Evolutionary conservation across 1,140 invertebrate species (phyloP), one percentile per base, ranked within the genome.

Genomic region (Venturia canescens): DNA sequence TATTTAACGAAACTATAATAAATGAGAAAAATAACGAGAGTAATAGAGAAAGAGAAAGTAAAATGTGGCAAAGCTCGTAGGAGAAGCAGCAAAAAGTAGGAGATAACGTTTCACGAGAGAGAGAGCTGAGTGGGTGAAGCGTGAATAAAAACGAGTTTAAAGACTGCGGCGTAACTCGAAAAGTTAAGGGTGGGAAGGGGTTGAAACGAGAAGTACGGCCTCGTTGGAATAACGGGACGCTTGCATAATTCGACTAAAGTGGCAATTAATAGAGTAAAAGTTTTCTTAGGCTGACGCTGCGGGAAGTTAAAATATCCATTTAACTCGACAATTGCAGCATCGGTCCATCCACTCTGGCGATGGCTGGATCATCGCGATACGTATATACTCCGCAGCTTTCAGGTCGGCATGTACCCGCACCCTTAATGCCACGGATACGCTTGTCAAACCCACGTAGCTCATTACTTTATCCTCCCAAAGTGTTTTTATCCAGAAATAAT

Each of bases 221-320:
- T 29, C 71, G 71, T 16, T 75, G 71, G 48, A 75, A 75, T 75
- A 75, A 75, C 71, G 71, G 71, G 71, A 75, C 71, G 71, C 71
- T 75, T 75, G 71, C 71, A 75, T 75, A 75, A 75, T 75, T 75
- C 71, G 71, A 75, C 48, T 75, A 75, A 75, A 75, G 71, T 75
- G 71, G 71, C 71, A 75, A 75, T 75, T 75, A 75, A 75, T 75
- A 75, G 53, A 75, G 71, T 75, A 75, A 75, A 75, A 75, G 71
- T 75, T 75, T 75, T 75, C 71, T 75, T 75, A 75, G 71, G 71
- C 71, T 75, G 71, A 75, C 71, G 71, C 71, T 75, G 71, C 71
- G 71, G 50, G 71, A 75, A 75, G 71, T 75, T 75, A 75, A 75
- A 75, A 75, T 75, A 75, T 75, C 71, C 71, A 75, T 75, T 75